A percentile compares a stretch with the other conserved stretches of the same genome.
These are phyloP conservation scores for Microcaecilia unicolor DNA, from an alignment of 2,797 vertebrate genomes.

Conservation along the genomic window DNA sequence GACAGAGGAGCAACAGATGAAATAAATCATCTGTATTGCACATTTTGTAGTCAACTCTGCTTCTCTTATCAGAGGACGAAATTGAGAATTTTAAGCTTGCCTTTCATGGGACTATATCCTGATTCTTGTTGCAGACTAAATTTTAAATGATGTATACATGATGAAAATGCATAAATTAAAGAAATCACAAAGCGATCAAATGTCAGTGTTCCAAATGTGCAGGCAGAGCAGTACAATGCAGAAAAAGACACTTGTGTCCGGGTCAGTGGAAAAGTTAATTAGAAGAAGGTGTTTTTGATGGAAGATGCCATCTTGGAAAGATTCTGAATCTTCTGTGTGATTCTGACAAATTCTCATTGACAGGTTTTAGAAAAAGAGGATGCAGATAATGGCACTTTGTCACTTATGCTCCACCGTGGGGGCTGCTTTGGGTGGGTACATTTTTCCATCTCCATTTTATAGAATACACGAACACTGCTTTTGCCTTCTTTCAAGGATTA, in stretches of 20 bases:
- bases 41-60: no score
- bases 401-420: constrained; percentile 2
- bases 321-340: constrained; percentile 39
- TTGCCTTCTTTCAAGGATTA: neutral
- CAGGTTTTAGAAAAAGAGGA: constrained; percentile 57
- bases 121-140: constrained; percentile 35
- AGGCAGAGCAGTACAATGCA: constrained; percentile 34
- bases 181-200: constrained; percentile 52
- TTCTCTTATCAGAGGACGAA: no score
- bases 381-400: constrained; percentile 57
- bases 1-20: no score
- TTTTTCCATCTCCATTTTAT: constrained; percentile 15
- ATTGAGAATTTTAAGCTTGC: neutral
- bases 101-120: neutral
- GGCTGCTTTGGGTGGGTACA: constrained; percentile 2
- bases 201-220: constrained; percentile 46
- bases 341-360: constrained; percentile 67
- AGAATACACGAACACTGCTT: rapidly evolving
- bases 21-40: no score
- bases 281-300: constrained; percentile 58
- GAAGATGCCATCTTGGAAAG: constrained; percentile 48
- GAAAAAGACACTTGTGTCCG: constrained; percentile 64
- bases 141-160: constrained; percentile 74
- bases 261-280: constrained; percentile 85
- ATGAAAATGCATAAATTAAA: constrained; percentile 64